A percentile compares a stretch with the other conserved stretches of the same genome.
phyloP scores from a whole-genome alignment of 2,113 vertebrate species.

The Sorex fumeus region DNA sequence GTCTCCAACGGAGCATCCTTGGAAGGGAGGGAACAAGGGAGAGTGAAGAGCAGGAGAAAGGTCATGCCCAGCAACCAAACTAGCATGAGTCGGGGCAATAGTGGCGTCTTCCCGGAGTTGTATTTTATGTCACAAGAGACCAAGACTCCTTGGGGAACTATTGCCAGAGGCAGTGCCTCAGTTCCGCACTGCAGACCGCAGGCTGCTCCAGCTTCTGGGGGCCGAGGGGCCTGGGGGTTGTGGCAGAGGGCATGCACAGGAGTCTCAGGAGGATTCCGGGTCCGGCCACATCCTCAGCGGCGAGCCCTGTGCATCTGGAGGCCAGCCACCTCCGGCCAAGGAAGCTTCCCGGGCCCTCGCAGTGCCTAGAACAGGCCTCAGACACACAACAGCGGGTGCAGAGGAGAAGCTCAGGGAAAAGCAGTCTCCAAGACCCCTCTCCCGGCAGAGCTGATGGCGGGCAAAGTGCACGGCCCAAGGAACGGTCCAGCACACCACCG shows the following conservation, averaged over 20 bases:
- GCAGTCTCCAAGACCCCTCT: not conserved
- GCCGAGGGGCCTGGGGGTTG: not conserved
- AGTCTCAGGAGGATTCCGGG: not conserved
- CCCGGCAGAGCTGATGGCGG: not conserved
- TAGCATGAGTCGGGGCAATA: too few species aligned
- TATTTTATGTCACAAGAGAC: constrained; percentile 18
- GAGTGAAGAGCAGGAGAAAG: too few species aligned
- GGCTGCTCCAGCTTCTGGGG: not conserved
- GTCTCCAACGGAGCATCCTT: not conserved
- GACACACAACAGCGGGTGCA: not conserved
- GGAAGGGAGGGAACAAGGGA: not conserved
- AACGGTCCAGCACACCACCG: constrained; percentile 30
- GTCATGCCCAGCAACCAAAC: too few species aligned
- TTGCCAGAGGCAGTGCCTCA: not conserved
- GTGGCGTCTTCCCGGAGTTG: not conserved
- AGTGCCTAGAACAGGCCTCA: not conserved
- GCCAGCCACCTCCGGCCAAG: too few species aligned
- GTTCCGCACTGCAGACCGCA: not conserved
- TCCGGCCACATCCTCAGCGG: not conserved
- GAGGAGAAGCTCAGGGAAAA: not conserved
- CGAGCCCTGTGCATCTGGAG: not conserved
- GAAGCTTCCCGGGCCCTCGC: not conserved
- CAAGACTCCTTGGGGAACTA: not conserved
- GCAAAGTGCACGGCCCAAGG: not conserved
- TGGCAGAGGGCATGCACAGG: not conserved